A percentile compares a stretch with the other conserved stretches of the same genome.
Evolutionary conservation across 1,140 invertebrate species (phyloP).

Genomic region (Orius laevigatus): DNA sequence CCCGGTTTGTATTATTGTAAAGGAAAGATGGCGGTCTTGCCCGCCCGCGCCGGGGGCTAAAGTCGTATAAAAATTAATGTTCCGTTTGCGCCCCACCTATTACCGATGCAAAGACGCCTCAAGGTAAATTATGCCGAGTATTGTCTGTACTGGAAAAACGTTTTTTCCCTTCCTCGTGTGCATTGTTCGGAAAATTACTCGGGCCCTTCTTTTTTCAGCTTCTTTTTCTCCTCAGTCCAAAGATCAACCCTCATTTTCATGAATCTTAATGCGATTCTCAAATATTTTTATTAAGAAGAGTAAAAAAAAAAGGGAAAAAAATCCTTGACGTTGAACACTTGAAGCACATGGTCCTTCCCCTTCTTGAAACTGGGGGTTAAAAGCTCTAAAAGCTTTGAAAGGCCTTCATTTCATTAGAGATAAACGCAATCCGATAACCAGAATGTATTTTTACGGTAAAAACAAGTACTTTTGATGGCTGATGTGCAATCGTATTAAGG

Average conservation of each 20-base stretch:
- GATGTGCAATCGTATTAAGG: too few relatives aligned
- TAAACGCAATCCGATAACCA: too few relatives aligned
- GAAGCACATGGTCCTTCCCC: too few relatives aligned
- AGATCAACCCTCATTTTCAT: background rate
- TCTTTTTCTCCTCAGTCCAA: background rate
- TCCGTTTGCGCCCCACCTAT: background rate
- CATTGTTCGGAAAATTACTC: constrained; percentile 7
- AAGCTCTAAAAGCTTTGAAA: too few relatives aligned
- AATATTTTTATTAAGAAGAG: constrained; percentile 2
- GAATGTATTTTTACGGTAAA: too few relatives aligned
- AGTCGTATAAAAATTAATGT: constrained; percentile 7
- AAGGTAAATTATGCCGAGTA: constrained; percentile 5
- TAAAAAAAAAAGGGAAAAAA: too few relatives aligned
- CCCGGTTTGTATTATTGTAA: too few relatives aligned
- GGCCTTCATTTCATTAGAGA: too few relatives aligned
- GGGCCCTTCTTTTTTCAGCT: background rate
- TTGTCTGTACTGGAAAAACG: constrained; percentile 2
- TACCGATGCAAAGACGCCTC: background rate
- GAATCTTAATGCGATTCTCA: constrained; percentile 4
- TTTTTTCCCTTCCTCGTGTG: constrained; percentile 1
- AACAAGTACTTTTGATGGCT: too few relatives aligned
- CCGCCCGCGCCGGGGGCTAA: background rate
- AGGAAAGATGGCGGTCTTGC: background rate
- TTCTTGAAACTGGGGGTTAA: too few relatives aligned
- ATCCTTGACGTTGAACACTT: too few relatives aligned